A percentile compares a stretch with the other conserved stretches of the same genome.
phyloP scores from a whole-genome alignment of 2,888 invertebrate species.

The Ephialtes manifestator region DNA sequence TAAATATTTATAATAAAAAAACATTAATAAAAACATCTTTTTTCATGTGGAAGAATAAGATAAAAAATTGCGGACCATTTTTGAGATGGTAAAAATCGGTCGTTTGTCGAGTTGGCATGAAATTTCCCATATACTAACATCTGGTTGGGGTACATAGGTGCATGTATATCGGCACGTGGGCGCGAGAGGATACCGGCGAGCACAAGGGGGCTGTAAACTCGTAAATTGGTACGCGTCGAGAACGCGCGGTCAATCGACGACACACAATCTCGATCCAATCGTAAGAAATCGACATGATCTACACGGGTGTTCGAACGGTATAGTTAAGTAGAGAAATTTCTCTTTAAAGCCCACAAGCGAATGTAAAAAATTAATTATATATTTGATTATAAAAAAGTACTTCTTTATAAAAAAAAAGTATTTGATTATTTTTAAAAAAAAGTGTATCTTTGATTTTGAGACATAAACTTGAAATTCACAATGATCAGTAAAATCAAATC shows the following conservation, averaged over 20 bases:
- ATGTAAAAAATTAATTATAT: neutral
- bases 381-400: too few relatives aligned
- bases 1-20: too few relatives aligned
- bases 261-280: slow-evolving; percentile 40
- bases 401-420: too few relatives aligned
- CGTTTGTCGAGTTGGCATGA: too few relatives aligned
- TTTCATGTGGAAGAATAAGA: too few relatives aligned
- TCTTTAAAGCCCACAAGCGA: neutral
- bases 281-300: slow-evolving; percentile 24
- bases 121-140: neutral
- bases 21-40: too few relatives aligned
- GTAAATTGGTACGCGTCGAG: slow-evolving; percentile 60
- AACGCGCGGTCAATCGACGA: slow-evolving; percentile 41
- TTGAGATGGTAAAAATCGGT: too few relatives aligned
- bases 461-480: too few relatives aligned
- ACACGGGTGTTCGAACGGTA: neutral
- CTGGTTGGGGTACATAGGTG: neutral
- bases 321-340: slow-evolving; percentile 13
- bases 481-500: too few relatives aligned
- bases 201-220: slow-evolving; percentile 43
- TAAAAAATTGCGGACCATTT: too few relatives aligned
- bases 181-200: slow-evolving; percentile 12
- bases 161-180: slow-evolving; percentile 42
- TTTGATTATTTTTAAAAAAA: too few relatives aligned
- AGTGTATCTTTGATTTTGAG: too few relatives aligned